Evolutionary conservation across 2,113 vertebrate species (phyloP), one percentile per base, ranked within the genome.

Genomic region (Microcebus murinus): DNA sequence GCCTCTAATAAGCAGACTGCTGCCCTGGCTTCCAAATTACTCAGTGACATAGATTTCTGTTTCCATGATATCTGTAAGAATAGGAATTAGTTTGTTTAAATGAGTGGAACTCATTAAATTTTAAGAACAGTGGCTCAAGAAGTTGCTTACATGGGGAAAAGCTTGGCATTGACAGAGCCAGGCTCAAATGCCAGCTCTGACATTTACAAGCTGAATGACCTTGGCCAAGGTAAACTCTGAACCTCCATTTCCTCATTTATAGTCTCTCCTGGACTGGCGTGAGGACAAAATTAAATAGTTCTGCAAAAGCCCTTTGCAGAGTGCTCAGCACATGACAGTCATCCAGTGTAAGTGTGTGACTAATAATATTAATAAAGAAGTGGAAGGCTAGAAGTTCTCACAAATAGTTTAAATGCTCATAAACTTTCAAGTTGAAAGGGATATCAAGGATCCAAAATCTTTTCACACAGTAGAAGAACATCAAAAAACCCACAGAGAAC

Each of bases 361-460:
- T 91, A 95, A 81, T 59, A 76, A 34, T 50, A 83, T 45, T 59
- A 86, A 91, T 52, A 95, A 92, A 96, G 45, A 95, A 91, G 91
- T 45, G 20, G 20, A 89, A 96, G 77, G 50, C 27, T 39, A 57
- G 50, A 84, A 96, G 68, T 45, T 59, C 73, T 0, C 84, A 8
- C 9, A 89, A 95, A 87, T 57, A 90, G 71, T 59, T 96, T 68
- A 89, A 95, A 91, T 27, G 27, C 27, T 71, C 52, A 31, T 65
- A 93, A 79, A 61, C 6, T 57, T 94, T 76, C 73, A 80, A 61
- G 48, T 29, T 83, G 50, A 71, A 94, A 87, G 36, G 14, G 25
- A 76, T 87, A 52, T 31, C 89, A 76, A 86, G 29, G 68, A 70
- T 61, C 15, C n/a, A 18, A 70, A 70, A 23, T 27, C 8, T 76